A percentile compares a stretch with the other conserved stretches of the same genome.
Conservation (phyloP, 2,888 invertebrate genomes). For the Pinctada fucata region DNA sequence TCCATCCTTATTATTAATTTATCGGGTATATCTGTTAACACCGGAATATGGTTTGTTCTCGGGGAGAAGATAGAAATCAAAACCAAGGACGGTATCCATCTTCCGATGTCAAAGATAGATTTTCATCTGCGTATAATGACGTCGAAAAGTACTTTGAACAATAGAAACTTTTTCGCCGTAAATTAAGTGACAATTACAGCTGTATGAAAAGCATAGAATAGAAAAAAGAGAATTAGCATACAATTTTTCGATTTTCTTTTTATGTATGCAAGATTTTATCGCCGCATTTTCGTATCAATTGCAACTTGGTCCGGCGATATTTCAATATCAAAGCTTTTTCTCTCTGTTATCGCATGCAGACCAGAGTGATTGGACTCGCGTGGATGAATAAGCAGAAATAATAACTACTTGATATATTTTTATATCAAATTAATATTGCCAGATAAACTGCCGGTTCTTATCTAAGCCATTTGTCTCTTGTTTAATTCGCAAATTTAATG, state of each 20-base stretch:
- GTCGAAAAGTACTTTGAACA: constrained; percentile 34
- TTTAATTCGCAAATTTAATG: constrained; percentile 15
- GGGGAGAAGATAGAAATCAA: constrained; percentile 45
- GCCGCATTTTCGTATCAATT: constrained; percentile 9
- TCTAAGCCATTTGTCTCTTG: constrained; percentile 9
- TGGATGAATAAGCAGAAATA: constrained; percentile 11
- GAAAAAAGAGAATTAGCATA: constrained; percentile 37
- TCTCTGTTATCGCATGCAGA: constrained; percentile 21
- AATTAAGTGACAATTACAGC: constrained; percentile 49
- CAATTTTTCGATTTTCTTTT: constrained; percentile 33
- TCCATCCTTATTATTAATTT: background rate
- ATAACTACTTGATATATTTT: constrained; percentile 24
- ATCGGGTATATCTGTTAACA: constrained; percentile 26
- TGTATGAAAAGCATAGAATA: constrained; percentile 19
- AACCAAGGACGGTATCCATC: constrained; percentile 48
- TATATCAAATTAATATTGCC: constrained; percentile 30
- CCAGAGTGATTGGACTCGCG: constrained; percentile 16
- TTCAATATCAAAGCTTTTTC: constrained; percentile 31
- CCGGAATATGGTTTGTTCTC: constrained; percentile 18
- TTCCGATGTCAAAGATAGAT: constrained; percentile 44
- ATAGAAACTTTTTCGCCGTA: constrained; percentile 47
- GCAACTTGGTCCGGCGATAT: constrained; percentile 15
- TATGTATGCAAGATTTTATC: constrained; percentile 27
- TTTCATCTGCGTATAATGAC: background rate
- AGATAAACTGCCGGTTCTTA: constrained; percentile 25